phyloP scores from a whole-genome alignment of 2,113 vertebrate genomes.

The Prunella himalayana region DNA sequence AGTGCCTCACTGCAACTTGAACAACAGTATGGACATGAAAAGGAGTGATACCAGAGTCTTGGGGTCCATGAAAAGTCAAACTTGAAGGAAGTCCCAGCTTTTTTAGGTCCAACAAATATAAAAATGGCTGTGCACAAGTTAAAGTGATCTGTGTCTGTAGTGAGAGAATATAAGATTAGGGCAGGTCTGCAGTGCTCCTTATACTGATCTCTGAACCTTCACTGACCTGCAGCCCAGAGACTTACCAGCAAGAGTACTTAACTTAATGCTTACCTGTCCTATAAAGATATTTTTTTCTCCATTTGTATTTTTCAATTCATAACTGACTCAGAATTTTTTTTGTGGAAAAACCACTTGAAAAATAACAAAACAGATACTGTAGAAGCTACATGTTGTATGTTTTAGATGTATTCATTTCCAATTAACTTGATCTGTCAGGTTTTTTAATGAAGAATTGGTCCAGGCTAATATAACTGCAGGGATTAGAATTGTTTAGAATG shows the following conservation, averaged over 20 bases:
- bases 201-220: neutral
- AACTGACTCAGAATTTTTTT: neutral
- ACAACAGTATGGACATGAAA: neutral
- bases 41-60: neutral
- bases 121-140: neutral
- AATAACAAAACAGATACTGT: neutral
- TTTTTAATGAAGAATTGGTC: neutral
- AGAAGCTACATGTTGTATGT: neutral
- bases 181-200: neutral
- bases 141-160: neutral
- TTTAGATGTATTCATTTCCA: neutral
- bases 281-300: neutral
- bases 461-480: neutral
- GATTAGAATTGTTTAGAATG: neutral
- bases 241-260: neutral
- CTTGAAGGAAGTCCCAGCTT: neutral
- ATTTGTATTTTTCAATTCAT: neutral
- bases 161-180: neutral
- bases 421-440: fast-evolving
- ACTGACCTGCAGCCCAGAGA: neutral
- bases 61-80: neutral
- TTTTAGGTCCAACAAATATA: neutral
- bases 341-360: neutral
- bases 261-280: neutral
- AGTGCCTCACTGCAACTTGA: neutral